phyloP scores from a whole-genome alignment of 2,113 vertebrate genomes.

The Trachemys scripta region DNA sequence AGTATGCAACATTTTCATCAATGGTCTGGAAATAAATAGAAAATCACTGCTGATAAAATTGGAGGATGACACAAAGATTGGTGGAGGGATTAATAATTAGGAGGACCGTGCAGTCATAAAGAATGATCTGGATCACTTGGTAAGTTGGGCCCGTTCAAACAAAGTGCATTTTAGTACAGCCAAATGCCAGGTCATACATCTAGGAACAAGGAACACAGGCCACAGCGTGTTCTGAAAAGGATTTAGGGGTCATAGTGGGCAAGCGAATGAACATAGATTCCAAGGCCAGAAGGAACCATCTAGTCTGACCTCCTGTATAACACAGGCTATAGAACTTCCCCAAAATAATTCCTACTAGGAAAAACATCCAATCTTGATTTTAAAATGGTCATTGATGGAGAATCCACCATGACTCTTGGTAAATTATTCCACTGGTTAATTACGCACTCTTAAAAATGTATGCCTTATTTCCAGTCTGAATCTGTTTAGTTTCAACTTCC shows the following conservation, averaged over 20 bases:
- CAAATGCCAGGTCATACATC: not conserved
- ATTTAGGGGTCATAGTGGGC: not conserved
- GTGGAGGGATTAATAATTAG: slow-evolving; percentile 20
- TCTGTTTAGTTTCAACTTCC: no score
- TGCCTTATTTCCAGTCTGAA: no score
- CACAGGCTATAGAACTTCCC: no score
- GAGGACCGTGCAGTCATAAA: not conserved
- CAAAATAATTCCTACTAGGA: not conserved
- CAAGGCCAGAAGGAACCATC: not conserved
- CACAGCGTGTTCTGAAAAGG: not conserved
- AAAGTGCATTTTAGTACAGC: not conserved
- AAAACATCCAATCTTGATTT: not conserved
- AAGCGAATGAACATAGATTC: not conserved
- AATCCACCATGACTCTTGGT: not conserved
- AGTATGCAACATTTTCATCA: not conserved
- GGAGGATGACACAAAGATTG: slow-evolving; percentile 30
- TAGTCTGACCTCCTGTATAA: not conserved
- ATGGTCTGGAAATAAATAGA: not conserved
- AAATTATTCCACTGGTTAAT: not conserved
- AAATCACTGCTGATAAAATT: slow-evolving; percentile 22
- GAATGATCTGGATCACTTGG: rapidly evolving
- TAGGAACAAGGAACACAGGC: not conserved
- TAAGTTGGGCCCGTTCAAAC: not conserved
- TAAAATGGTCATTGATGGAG: no score
- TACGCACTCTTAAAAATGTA: no score